Evolutionary conservation across 1,140 invertebrate species (phyloP), one percentile per base, ranked within the genome.

Genomic region (Amyelois transitella): DNA sequence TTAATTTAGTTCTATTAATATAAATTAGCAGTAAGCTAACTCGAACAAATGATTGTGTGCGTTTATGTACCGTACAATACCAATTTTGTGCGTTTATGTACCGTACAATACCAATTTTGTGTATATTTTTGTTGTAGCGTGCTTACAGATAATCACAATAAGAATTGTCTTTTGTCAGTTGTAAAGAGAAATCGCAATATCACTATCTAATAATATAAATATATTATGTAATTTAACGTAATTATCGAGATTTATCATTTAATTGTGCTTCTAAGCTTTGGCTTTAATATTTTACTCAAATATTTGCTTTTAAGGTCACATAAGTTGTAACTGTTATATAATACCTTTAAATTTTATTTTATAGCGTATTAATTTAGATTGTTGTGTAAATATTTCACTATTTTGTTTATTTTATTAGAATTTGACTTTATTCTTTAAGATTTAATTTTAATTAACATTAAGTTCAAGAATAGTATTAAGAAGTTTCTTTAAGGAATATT

Each of bases 311-410:
- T 71, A 69, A 75, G 59, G 59, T 72, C 69, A 71, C 64, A 71
- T 66, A 25, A 64, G 69, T 68, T 52, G 62, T 68, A 66, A 32
- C 75, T 78, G 75, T 82, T 82, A 75, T 80, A 62, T 65, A 62
- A 69, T 76, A 69, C 63, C 64, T 80, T 73, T 64, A 77, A 73
- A 77, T 74, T 77, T 78, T 77, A 79, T 64, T 56, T 80, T 77
- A 68, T 53, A 58, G 60, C 71, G 70, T 59, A 38, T 66, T 70
- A 73, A 55, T 72, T 69, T 72, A 69, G 54, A 64, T 77, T 77
- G 77, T 85, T 85, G 70, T 85, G 79, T 82, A 85, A 85, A 85
- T 85, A 82, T 71, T 74, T 75, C 54, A 58, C 65, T 73, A 73
- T 68, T 68, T 73, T 72, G 65, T 77, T 81, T 76, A 69, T 76